These are phyloP conservation scores for Phallusia fumigata DNA, from an alignment of 23 tunicate species.

Conservation along the genomic window DNA sequence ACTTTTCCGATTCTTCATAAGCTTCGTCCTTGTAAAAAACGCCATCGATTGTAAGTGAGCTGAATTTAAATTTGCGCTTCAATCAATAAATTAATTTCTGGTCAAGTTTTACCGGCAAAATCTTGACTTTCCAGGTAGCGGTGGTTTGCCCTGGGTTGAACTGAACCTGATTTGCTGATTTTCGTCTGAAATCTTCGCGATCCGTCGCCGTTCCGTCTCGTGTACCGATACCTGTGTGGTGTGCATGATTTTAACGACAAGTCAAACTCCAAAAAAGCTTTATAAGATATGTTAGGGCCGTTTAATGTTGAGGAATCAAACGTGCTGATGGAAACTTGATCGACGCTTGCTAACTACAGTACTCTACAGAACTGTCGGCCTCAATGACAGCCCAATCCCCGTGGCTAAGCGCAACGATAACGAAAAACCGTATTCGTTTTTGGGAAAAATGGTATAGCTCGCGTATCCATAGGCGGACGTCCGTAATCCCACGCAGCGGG, in stretches of 20 bases:
- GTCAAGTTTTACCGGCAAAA: constrained; percentile 52
- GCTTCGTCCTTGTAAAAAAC: constrained; percentile 65
- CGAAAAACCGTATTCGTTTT: background rate
- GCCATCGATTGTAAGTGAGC: background rate
- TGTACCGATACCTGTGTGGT: constrained; percentile 54
- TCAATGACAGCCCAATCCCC: background rate
- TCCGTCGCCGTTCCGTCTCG: constrained; percentile 74
- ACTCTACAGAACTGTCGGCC: background rate
- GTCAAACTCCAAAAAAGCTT: no score
- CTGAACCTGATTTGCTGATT: constrained; percentile 90
- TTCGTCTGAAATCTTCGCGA: constrained; percentile 69
- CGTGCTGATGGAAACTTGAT: no score
- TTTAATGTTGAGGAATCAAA: no score
- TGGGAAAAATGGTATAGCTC: background rate
- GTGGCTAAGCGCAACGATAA: background rate
- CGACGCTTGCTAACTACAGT: background rate
- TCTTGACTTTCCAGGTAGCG: constrained; percentile 85
- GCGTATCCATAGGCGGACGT: background rate
- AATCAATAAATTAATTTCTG: background rate
- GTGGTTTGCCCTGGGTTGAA: constrained; percentile 94
- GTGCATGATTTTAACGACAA: background rate
- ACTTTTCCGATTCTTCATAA: constrained; percentile 82
- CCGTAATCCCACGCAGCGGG: constrained; percentile 7
- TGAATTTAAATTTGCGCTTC: background rate
- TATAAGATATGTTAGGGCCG: no score